phyloP scores from a whole-genome alignment of 2,888 invertebrate species.

The Tenthredo scrophulariae region DNA sequence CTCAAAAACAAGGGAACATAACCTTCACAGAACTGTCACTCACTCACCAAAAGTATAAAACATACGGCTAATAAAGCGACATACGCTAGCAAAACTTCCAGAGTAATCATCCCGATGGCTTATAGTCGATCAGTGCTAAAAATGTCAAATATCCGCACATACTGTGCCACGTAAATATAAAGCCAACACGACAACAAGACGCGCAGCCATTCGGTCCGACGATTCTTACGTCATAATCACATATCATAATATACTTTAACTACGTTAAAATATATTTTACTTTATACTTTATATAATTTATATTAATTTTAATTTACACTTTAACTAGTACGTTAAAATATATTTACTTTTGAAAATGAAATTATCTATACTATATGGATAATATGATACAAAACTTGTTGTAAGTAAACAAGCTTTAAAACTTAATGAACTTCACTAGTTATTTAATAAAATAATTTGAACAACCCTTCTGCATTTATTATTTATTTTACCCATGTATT shows the following conservation, averaged over 20 bases:
- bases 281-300: too few species aligned
- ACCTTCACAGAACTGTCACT: conserved; percentile 54
- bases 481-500: neutral
- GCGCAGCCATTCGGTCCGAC: neutral
- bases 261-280: neutral
- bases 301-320: too few species aligned
- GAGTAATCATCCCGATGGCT: conserved; percentile 58
- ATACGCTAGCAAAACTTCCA: conserved; percentile 56
- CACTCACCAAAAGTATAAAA: conserved; percentile 58
- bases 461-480: neutral
- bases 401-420: neutral
- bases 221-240: conserved; percentile 2
- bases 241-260: neutral
- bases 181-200: conserved; percentile 40
- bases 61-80: conserved; percentile 52
- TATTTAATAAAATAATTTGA: neutral
- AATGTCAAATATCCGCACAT: conserved; percentile 47
- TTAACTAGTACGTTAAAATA: neutral
- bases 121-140: conserved; percentile 33
- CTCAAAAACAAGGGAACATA: conserved; percentile 49
- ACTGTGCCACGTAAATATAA: conserved; percentile 61
- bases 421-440: neutral
- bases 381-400: neutral
- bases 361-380: neutral
- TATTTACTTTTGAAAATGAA: neutral